Evolutionary conservation across 2,888 invertebrate species (phyloP).

Genomic region (Siphlonurus alternatus): DNA sequence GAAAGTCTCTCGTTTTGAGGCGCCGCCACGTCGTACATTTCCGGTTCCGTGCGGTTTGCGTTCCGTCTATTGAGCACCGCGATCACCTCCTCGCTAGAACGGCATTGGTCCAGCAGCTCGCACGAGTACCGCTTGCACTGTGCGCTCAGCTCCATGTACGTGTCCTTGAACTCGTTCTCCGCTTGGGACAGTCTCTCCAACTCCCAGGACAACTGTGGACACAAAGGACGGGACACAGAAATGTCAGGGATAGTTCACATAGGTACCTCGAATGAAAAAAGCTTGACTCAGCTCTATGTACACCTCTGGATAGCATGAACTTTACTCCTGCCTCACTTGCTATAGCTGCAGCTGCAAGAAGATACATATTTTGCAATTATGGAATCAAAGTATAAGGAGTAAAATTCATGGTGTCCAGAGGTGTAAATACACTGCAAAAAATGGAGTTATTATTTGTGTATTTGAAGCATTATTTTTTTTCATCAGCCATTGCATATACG

Average conservation of each 20-base stretch:
- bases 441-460: too few species aligned
- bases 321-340: too few species aligned
- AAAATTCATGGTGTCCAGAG: too few species aligned
- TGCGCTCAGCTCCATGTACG: conserved; percentile 27
- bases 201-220: conserved; percentile 30
- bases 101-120: conserved; percentile 33
- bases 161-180: conserved; percentile 35
- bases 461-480: too few species aligned
- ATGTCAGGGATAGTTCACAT: not conserved
- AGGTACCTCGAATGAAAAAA: not conserved
- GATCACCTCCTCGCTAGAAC: conserved; percentile 34
- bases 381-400: not conserved
- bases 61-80: conserved; percentile 29
- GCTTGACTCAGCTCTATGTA: not conserved
- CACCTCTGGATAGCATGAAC: too few species aligned
- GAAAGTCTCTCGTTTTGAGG: conserved; percentile 17
- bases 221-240: not conserved
- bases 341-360: too few species aligned
- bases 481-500: too few species aligned
- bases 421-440: too few species aligned
- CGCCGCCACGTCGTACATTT: not conserved
- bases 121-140: conserved; percentile 35
- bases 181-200: conserved; percentile 28
- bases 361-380: not conserved
- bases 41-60: conserved; percentile 11